Evolutionary conservation across 1,140 invertebrate genomes (phyloP).

Genomic region (Cotesia vestalis): DNA sequence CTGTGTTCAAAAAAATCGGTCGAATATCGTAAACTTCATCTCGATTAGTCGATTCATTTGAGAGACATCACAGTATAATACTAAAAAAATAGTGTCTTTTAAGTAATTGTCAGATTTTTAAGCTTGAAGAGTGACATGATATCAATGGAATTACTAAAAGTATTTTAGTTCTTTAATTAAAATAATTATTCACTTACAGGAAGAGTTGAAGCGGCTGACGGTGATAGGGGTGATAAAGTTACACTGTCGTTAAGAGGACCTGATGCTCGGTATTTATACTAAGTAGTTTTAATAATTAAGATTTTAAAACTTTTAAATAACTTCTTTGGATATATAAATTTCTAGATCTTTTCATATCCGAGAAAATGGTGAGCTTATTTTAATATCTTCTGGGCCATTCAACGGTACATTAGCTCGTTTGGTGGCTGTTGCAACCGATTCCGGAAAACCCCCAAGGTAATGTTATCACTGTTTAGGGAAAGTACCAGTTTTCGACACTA

Average conservation of each 20-base stretch:
- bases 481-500: no score
- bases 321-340: slow-evolving; percentile 14
- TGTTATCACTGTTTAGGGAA: slow-evolving; percentile 21
- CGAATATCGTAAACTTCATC: no score
- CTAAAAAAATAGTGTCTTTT: no score
- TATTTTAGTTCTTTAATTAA: neutral
- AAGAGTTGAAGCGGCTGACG: slow-evolving; percentile 79
- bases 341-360: slow-evolving; percentile 66
- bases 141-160: neutral
- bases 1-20: neutral
- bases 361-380: slow-evolving; percentile 66
- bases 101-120: neutral
- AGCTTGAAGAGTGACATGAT: neutral
- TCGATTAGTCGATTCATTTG: neutral
- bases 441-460: slow-evolving; percentile 78
- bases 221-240: slow-evolving; percentile 79
- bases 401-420: slow-evolving; percentile 70
- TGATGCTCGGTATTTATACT: slow-evolving; percentile 67
- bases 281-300: no score
- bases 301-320: neutral
- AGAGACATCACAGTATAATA: no score
- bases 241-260: slow-evolving; percentile 76
- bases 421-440: slow-evolving; percentile 82
- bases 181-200: slow-evolving; percentile 60
- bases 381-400: slow-evolving; percentile 67